Conservation (phyloP, 2,113 vertebrate species). For the Peromyscus californicus region DNA sequence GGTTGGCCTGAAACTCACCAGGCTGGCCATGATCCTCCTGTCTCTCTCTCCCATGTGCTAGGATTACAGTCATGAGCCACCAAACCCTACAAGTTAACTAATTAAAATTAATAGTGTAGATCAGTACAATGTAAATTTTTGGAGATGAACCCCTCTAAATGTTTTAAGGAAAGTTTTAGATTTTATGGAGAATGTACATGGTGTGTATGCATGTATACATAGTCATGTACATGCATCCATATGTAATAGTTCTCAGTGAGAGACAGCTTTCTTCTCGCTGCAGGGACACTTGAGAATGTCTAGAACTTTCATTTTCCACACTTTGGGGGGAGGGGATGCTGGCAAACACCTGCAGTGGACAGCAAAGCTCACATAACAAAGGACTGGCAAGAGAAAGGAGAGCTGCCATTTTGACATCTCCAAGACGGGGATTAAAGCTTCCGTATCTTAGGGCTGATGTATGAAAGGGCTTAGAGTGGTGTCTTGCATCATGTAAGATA, state of each 20-base stretch:
- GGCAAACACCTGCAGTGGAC: not conserved
- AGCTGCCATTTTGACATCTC: not conserved
- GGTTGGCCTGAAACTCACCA: not conserved
- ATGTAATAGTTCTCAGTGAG: not conserved
- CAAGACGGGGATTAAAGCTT: not conserved
- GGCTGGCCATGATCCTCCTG: not conserved
- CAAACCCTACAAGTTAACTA: not conserved
- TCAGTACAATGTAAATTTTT: not conserved
- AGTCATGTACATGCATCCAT: not conserved
- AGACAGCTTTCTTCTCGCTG: not conserved
- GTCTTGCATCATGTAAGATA: not conserved
- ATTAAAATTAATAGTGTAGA: not conserved
- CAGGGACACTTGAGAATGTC: not conserved
- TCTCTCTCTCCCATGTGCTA: not conserved
- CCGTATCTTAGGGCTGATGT: not conserved
- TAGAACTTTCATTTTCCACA: not conserved
- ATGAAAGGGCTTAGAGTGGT: not conserved
- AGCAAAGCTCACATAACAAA: not conserved
- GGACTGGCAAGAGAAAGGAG: not conserved
- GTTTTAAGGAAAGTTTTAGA: not conserved
- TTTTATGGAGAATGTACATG: not conserved
- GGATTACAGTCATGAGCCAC: not conserved
- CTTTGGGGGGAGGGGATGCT: not conserved
- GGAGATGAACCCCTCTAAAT: not conserved
- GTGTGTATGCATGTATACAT: not conserved